These are phyloP conservation scores for Anastatus disparis DNA, from an alignment of 1,140 invertebrate genomes.

Conservation along the genomic window DNA sequence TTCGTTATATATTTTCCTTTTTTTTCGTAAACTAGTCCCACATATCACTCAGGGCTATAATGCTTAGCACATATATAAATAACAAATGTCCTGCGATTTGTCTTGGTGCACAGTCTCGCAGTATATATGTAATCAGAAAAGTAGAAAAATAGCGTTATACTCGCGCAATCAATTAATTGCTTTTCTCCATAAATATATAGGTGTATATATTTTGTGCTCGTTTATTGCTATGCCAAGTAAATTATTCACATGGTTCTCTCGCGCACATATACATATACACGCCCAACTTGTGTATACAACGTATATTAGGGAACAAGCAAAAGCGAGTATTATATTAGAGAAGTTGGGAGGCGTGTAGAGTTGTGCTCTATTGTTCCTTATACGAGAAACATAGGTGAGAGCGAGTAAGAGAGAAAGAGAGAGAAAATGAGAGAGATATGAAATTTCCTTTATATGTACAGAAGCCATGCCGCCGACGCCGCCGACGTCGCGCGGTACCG, in stretches of 20 bases:
- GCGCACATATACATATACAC: not conserved
- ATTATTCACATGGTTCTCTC: constrained; percentile 13
- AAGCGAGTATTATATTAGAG: constrained; percentile 22
- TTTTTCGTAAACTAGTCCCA: no score
- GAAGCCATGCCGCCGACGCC: no score
- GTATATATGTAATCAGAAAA: not conserved
- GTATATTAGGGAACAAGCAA: no score
- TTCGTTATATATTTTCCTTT: no score
- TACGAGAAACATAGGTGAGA: not conserved
- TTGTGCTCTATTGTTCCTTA: constrained; percentile 15
- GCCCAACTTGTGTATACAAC: no score
- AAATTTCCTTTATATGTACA: constrained; percentile 13
- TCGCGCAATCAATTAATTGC: constrained; percentile 33
- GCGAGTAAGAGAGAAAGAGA: no score
- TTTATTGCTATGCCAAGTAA: no score
- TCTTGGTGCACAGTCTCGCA: constrained; percentile 7
- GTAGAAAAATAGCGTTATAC: not conserved
- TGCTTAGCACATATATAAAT: constrained; percentile 11
- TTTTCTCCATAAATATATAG: not conserved
- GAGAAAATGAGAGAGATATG: no score
- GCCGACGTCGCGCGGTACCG: not conserved
- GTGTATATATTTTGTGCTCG: no score
- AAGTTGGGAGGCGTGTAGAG: not conserved
- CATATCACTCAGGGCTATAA: no score
- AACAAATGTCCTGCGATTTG: not conserved